Evolutionary conservation across 2,888 invertebrate species (phyloP), one percentile per base, ranked within the genome.

Genomic region (Parochlus steinenii): DNA sequence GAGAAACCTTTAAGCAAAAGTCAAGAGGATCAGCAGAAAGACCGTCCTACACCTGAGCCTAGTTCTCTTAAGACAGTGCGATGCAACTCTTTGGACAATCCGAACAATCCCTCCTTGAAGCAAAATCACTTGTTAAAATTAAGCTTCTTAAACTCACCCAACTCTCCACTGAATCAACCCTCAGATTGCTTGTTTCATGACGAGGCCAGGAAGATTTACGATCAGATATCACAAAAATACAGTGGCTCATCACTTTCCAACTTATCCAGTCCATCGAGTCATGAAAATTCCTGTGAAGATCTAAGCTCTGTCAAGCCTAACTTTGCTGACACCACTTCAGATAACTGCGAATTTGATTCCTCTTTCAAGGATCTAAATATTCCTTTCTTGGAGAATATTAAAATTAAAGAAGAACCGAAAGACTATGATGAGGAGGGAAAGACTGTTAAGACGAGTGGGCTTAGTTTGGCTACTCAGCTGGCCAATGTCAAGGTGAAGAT

Each of bases 131-230:
- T 33, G 6, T 15, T 33, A 8, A 25, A 26, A 19, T 19, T 33
- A 6, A 33, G 33, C 12, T 26, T 33, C 10, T 26, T 26, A 6
- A 33, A 33, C 19, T 33, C 33, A 7, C 33, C 33, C 5, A 25
- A 27, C 14, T 33, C 33, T 17, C 33, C 33, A 6, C 11, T 33
- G 14, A 17, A 33, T n/a, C 19, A n/a, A 11, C 7, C 23, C 8
- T 14, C 14, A 6, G 19, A 25, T 11, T 22, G 24, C 4, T 19
- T 7, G 10, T 18, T 33, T 26, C 18, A 7, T 10, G 8, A 17
- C 4, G 33, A 33, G 20, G 33, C 33, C 2, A 25, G 20, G 10
- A 25, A 19, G n/a, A 33, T 33, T 11, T n/a, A n/a, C n/a, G n/a
- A n/a, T n/a, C n/a, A n/a, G n/a, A n/a, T n/a, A n/a, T 16, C 33